Percentiles rank a stretch among this genome's conserved stretches.
phyloP scores from a whole-genome alignment of 92 coral and sea anemone species.

The Parazoanthus darwini region DNA sequence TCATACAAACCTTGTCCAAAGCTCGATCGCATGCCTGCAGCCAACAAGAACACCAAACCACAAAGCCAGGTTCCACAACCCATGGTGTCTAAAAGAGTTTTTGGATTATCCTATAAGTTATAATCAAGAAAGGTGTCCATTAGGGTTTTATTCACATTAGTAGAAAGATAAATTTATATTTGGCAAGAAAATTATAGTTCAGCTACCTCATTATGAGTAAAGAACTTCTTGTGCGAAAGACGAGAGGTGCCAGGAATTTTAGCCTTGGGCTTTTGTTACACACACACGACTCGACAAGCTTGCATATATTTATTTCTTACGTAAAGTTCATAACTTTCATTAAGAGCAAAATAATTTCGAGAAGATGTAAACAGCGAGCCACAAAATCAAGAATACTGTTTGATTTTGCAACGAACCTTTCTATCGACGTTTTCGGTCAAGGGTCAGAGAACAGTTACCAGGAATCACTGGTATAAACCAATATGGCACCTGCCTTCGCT shows the following conservation, averaged over 20 bases:
- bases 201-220: not conserved
- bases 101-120: not conserved
- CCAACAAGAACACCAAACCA: not conserved
- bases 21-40: not conserved
- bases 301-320: not conserved
- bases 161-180: too few relatives aligned
- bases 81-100: slow-evolving; percentile 7
- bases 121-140: not conserved
- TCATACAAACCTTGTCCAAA: slow-evolving; percentile 34
- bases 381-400: not conserved
- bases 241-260: slow-evolving; percentile 1
- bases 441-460: slow-evolving; percentile 27
- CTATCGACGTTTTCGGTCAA: not conserved
- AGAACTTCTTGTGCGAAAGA: not conserved
- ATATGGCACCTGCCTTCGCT: slow-evolving; percentile 28
- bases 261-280: not conserved
- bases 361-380: not conserved
- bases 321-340: not conserved
- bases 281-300: too few relatives aligned
- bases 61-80: not conserved
- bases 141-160: not conserved
- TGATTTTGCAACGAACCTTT: not conserved
- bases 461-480: slow-evolving; percentile 21
- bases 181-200: not conserved
- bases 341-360: too few relatives aligned